These are phyloP conservation scores for Sanderia malayensis DNA, from an alignment of 30 jellyfish, hydroid and myxozoan species.

Conservation along the genomic window DNA sequence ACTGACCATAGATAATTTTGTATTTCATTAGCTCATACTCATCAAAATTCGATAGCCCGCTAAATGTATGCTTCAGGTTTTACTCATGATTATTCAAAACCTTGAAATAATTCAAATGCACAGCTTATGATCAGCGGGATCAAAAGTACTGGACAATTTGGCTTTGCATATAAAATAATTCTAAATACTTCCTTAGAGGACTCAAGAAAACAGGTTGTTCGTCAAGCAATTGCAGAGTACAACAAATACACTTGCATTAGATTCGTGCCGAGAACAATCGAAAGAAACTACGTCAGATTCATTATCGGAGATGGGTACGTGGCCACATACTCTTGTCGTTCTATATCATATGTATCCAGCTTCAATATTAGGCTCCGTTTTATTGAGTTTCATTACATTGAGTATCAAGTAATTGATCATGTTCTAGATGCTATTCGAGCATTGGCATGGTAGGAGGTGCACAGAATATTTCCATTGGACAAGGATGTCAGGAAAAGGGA, in stretches of 20 bases:
- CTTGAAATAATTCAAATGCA: neutral
- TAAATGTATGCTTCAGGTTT: neutral
- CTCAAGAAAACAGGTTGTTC: slow-evolving; percentile 16
- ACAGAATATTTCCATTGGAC: slow-evolving; percentile 41
- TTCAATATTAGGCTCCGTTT: neutral
- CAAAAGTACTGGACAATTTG: no score
- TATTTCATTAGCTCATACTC: no score
- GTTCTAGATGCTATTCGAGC: neutral
- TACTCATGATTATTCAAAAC: neutral
- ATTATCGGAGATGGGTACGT: slow-evolving; percentile 47
- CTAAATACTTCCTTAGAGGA: no score
- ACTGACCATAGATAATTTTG: no score
- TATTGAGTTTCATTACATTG: neutral
- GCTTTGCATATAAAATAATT: no score
- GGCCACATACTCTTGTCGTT: neutral
- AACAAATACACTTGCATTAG: slow-evolving; percentile 43
- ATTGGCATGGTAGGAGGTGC: slow-evolving; percentile 36
- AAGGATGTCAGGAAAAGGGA: slow-evolving; percentile 27
- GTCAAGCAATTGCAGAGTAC: slow-evolving; percentile 38
- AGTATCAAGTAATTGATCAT: neutral
- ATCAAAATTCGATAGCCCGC: no score
- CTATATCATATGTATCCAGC: neutral
- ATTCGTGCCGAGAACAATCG: slow-evolving; percentile 41
- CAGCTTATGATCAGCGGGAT: no score
- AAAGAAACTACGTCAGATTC: slow-evolving; percentile 22